Evolutionary conservation across 2,888 invertebrate species (phyloP).

Genomic region (Diarsia rubi): DNA sequence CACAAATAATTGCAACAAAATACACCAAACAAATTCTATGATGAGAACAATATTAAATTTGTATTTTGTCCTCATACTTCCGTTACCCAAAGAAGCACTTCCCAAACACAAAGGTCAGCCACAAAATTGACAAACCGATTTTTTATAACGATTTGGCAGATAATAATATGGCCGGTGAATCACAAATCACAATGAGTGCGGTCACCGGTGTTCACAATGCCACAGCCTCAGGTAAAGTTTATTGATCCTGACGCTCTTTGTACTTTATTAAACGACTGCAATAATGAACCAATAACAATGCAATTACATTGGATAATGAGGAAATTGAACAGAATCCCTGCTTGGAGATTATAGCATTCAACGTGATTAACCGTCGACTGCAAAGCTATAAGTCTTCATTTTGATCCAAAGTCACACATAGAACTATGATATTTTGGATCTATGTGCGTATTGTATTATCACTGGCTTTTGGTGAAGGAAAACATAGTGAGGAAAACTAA

Average conservation of each 20-base stretch:
- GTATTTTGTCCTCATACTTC: background rate
- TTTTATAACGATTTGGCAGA: background rate
- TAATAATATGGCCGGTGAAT: conserved; percentile 34
- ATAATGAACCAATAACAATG: conserved; percentile 7
- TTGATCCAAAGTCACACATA: no score
- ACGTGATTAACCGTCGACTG: no score
- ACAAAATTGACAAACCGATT: background rate
- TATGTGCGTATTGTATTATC: no score
- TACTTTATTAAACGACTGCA: conserved; percentile 2
- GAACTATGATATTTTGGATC: no score
- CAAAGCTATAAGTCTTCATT: no score
- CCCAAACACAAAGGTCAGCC: background rate
- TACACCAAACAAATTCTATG: background rate
- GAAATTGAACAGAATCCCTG: background rate
- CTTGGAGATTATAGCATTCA: background rate
- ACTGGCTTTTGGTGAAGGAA: no score
- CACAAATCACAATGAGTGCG: conserved; percentile 25
- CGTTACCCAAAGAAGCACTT: background rate
- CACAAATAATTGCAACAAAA: background rate
- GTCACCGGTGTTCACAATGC: conserved; percentile 23
- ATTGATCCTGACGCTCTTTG: conserved; percentile 45
- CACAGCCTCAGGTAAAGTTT: conserved; percentile 29
- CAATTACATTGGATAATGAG: background rate
- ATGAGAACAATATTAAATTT: background rate
- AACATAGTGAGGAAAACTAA: no score